Evolutionary conservation across 2,888 invertebrate genomes (phyloP).

Genomic region (Capitulum mitella): DNA sequence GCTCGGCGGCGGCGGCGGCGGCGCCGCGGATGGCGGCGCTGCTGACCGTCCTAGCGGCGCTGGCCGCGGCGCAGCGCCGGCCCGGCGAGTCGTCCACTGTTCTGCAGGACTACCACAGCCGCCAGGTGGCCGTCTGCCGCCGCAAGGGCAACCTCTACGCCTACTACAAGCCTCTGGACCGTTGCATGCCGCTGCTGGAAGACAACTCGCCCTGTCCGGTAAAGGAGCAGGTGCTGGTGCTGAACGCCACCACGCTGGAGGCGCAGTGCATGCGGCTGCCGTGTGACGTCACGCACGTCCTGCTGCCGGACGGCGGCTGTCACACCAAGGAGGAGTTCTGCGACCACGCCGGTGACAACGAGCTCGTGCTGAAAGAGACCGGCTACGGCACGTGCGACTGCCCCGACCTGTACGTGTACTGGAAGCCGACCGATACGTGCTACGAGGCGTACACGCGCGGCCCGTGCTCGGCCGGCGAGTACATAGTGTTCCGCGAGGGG

Average conservation of each 20-base stretch:
- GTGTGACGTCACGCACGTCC: background rate
- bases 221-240: background rate
- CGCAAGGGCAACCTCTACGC: background rate
- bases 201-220: background rate
- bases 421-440: constrained; percentile 36
- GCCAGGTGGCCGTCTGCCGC: background rate
- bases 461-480: constrained; percentile 35
- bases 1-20: too few relatives aligned
- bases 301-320: background rate
- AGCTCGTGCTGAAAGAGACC: constrained; percentile 13
- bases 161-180: background rate
- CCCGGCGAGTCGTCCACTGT: background rate
- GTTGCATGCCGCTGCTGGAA: constrained; percentile 3
- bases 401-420: constrained; percentile 31
- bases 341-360: background rate
- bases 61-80: background rate
- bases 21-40: background rate
- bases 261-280: constrained; percentile 13
- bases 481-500: constrained; percentile 1
- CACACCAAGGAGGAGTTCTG: constrained; percentile 14
- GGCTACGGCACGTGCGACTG: constrained; percentile 22
- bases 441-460: constrained; percentile 37
- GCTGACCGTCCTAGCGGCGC: background rate
- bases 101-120: background rate
- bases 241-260: constrained; percentile 17